Base-by-base conservation (phyloP, 2,797 vertebrate species). In the Micrastur ruficollis region DNA sequence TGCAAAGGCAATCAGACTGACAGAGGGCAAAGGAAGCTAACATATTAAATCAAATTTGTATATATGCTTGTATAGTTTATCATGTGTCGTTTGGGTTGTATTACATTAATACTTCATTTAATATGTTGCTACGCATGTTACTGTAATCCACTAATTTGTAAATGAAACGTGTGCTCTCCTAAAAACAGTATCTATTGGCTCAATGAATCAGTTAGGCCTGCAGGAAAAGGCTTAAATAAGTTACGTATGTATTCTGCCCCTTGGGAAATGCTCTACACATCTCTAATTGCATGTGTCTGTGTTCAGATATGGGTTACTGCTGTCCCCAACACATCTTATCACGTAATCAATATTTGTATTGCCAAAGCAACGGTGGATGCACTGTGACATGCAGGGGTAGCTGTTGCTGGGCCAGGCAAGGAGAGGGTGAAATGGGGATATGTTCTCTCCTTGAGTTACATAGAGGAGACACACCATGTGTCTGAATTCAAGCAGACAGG, bases 41-140 rank as follows among this genome's bases (percentile, higher is more conserved):
- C 95, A 88, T 97, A 97, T 97, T 98, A 98, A 98, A 97, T 98
- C 97, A 97, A 98, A 98, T 98, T 97, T 97, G 95, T 97, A 95
- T 97, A 97, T 97, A 94, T 46, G 80, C 96, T 98, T 96, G 94
- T 95, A 76, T 44, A 97, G 91, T 97, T 98, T 96, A 98, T 98
- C 93, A 94, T 95, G 73, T 97, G 97, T 98, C 81, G 40, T 97
- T 97, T 97, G 93, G 81, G 95, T 97, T 97, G 89, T 95, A 97
- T 98, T 97, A 97, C 92, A 95, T 96, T 97, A 97, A 98, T 97
- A 94, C 95, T 97, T 98, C 96, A 97, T 97, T 98, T 98, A 98
- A 93, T 97, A 94, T 94, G 93, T 95, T 97, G 96, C 95, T 97
- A 97, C 49, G 12, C 90, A 87, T 84, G 82, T 96, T 96, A 95